Conservation (phyloP, 2,888 invertebrate species). For the Smittia sp. region DNA sequence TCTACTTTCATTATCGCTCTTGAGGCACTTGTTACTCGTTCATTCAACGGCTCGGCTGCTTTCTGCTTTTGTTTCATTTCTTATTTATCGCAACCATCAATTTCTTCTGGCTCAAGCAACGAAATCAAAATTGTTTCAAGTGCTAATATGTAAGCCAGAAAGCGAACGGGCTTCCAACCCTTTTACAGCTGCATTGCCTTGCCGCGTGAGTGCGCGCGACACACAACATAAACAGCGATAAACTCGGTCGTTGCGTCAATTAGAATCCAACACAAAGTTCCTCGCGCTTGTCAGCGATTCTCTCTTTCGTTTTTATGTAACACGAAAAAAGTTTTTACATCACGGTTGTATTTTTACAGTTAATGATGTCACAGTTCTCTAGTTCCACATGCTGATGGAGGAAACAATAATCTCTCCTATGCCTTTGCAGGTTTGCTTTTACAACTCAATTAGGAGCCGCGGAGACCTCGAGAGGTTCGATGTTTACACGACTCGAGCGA, state of each 20-base stretch:
- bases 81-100: neutral
- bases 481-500: neutral
- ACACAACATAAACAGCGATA: neutral
- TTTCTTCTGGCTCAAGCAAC: neutral
- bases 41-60: neutral
- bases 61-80: neutral
- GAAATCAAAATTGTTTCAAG: neutral
- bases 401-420: neutral
- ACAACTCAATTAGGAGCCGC: constrained; percentile 12
- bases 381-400: neutral
- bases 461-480: neutral
- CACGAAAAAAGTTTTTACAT: neutral
- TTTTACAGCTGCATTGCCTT: neutral
- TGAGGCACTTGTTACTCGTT: neutral
- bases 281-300: neutral
- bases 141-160: constrained; percentile 10
- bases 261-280: neutral
- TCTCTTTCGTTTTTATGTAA: neutral
- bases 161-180: neutral
- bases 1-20: constrained; percentile 42
- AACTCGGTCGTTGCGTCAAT: constrained; percentile 16
- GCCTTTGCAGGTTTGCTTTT: neutral
- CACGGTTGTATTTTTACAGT: constrained; percentile 16
- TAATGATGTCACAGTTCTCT: constrained; percentile 15
- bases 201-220: neutral